Conservation (phyloP, 2,797 vertebrate genomes). For the Psittacula derbiana region DNA sequence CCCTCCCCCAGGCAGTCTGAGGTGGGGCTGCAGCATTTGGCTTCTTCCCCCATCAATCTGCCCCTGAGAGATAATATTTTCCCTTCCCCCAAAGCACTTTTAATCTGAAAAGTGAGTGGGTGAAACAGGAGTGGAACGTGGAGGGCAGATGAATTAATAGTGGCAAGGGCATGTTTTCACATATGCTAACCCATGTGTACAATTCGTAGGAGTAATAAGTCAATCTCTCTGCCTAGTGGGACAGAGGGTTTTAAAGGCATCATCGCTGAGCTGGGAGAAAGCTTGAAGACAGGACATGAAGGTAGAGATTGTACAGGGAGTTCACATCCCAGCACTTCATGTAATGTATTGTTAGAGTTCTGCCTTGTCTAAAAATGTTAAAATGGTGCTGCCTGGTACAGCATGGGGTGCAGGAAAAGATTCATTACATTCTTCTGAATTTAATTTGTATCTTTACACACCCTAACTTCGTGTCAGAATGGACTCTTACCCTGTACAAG, state of each 20-base stretch:
- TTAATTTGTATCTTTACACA: background rate
- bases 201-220: background rate
- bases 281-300: background rate
- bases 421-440: background rate
- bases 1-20: background rate
- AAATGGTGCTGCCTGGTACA: background rate
- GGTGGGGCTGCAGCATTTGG: constrained; percentile 6
- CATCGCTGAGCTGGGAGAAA: background rate
- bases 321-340: background rate
- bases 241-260: constrained; percentile 13
- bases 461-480: background rate
- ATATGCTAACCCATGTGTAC: background rate
- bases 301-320: background rate
- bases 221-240: background rate
- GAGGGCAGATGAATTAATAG: constrained; percentile 35
- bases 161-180: constrained; percentile 33
- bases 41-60: constrained; percentile 16
- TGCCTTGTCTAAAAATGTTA: background rate
- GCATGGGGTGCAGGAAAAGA: background rate
- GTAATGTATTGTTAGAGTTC: constrained; percentile 1
- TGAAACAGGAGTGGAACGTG: background rate
- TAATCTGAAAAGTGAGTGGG: constrained; percentile 35
- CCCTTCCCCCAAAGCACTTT: background rate
- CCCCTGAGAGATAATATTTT: constrained; percentile 7
- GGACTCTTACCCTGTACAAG: background rate